Evolutionary conservation across 2,888 invertebrate genomes (phyloP).

Genomic region (Drosophila nr. medialis): DNA sequence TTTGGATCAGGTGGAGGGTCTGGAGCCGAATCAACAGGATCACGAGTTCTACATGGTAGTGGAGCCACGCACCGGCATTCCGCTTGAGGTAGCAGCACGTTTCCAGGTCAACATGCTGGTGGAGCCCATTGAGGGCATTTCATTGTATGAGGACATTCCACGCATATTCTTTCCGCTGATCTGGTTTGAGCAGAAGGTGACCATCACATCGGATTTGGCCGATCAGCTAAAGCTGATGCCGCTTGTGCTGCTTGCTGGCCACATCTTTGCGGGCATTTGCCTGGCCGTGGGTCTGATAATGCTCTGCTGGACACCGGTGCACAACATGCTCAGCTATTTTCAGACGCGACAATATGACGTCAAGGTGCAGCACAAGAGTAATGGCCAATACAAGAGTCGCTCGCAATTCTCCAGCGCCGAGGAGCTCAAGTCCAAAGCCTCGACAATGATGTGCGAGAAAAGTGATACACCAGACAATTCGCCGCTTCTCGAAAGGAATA

Average conservation of each 20-base stretch:
- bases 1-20: slow-evolving; percentile 88
- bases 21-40: slow-evolving; percentile 87
- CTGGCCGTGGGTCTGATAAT: slow-evolving; percentile 84
- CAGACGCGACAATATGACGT: slow-evolving; percentile 58
- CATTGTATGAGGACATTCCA: slow-evolving; percentile 89
- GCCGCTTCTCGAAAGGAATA: slow-evolving; percentile 68
- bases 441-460: slow-evolving; percentile 57
- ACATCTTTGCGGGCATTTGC: slow-evolving; percentile 85
- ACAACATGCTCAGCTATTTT: slow-evolving; percentile 58
- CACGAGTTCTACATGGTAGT: slow-evolving; percentile 92
- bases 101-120: slow-evolving; percentile 92
- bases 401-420: slow-evolving; percentile 57
- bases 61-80: slow-evolving; percentile 91
- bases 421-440: slow-evolving; percentile 69
- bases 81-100: slow-evolving; percentile 90
- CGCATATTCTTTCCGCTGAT: slow-evolving; percentile 90
- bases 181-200: slow-evolving; percentile 91
- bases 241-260: slow-evolving; percentile 86
- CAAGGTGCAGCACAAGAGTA: slow-evolving; percentile 60
- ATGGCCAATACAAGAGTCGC: slow-evolving; percentile 67
- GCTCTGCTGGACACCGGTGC: slow-evolving; percentile 82
- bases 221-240: slow-evolving; percentile 86
- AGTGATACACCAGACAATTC: slow-evolving; percentile 69
- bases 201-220: slow-evolving; percentile 86
- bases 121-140: slow-evolving; percentile 87